Evolutionary conservation across 1,140 invertebrate species (phyloP), one percentile per base, ranked within the genome.

Genomic region (Globodera ellingtonae): DNA sequence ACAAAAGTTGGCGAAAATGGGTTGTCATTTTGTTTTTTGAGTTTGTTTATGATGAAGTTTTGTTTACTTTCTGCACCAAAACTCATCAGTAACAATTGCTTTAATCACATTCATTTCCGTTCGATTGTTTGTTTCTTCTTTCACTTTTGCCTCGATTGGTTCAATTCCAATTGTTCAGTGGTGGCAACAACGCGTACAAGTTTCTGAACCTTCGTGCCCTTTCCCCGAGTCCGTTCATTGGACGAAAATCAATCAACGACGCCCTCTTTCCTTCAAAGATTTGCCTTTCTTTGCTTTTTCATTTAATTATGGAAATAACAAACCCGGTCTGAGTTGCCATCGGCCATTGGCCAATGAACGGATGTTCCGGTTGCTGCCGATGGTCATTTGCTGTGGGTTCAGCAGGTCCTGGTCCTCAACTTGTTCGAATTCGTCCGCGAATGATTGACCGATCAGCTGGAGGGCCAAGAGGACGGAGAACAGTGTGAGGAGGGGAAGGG

Each of bases 311-410:
- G 59, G 21, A 65, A 13, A 65, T 18, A 69, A 15, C 67, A 44
- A 47, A 70, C 78, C 78, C 21, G 78, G 78, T 48, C 80, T 70
- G 15, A 81, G 72, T 15, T 72, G 67, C 80, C 80, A 81, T 18
- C 80, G 76, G 3, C 80, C 80, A 52, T 76, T 81, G 35, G 80
- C 80, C 47, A 80, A 56, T 48, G 79, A 80, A 6, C 79, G 52
- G 44, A 48, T 67, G 50, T n/a, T 15, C 6, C 77, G 18, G 24
- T 44, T 76, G 50, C 56, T 62, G 10, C 18, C 56, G 56, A 10
- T 15, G 56, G 13, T 62, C 10, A 62, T 1, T 15, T 10, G 13
- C 18, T 62, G 56, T 15, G 10, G 10, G 13, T 62, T 15, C 0
- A 18, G 13, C 15, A n/a, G 15, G 9, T 9, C 9, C 13, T 13